Evolutionary conservation across 2,113 vertebrate genomes (phyloP), one percentile per base, ranked within the genome.

Genomic region (Brachirus orientalis): DNA sequence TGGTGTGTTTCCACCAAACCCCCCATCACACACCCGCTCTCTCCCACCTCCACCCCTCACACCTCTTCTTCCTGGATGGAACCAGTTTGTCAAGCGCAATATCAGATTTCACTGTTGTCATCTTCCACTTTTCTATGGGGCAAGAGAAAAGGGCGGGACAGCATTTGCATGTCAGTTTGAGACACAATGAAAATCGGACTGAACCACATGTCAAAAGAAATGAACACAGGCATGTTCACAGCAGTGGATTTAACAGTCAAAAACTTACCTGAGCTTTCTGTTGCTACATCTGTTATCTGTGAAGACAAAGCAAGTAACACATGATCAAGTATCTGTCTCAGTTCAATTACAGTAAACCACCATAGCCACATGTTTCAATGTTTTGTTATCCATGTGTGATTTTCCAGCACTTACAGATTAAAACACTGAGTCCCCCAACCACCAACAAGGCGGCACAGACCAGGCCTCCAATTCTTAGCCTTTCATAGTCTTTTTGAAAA

Each of bases 381-480:
- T n/a, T n/a, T n/a, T n/a, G n/a, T n/a, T n/a, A n/a, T n/a, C n/a
- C n/a, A n/a, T n/a, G n/a, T n/a, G n/a, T n/a, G n/a, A n/a, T n/a
- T n/a, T n/a, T n/a, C n/a, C n/a, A n/a, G 3, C 14, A 90, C 93
- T 91, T 82, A 94, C 93, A 86, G 38, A 90, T 7, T 5, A 94
- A 1, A n/a, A 92, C 1, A 9, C 10, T 0, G 0, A 92, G 0
- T 20, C 82, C 90, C 74, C 83, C 93, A 8, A 22, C 17, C 17
- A 93, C 58, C 47, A 93, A 69, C 65, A 94, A 35, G 57, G 55
- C 10, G 40, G 85, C 47, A 44, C 71, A 79, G 77, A 93, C 11
- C 46, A 94, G 73, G 2, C 93, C 93, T 75, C 75, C 91, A 10
- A 94, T 93, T 61, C 89, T 77, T 80, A 94, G 86, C 64, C 79